These are phyloP conservation scores for Mesocricetus auratus DNA, from an alignment of 2,113 vertebrate species.

Conservation along the genomic window DNA sequence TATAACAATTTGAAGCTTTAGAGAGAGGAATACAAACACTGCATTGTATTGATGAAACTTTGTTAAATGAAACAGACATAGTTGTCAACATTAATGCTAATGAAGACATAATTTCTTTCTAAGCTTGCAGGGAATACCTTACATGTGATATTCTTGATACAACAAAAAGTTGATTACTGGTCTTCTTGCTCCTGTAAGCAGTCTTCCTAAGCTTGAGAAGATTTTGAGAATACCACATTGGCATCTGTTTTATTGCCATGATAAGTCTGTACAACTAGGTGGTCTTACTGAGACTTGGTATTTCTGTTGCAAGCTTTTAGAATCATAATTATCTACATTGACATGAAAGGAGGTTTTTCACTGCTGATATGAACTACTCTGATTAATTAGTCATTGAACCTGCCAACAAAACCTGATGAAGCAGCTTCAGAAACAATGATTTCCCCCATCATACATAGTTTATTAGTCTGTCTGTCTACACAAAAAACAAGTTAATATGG, in stretches of 20 bases:
- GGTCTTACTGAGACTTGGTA: constrained; percentile 11
- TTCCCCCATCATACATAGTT: constrained; percentile 8
- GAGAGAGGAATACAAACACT: neutral
- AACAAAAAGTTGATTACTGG: neutral
- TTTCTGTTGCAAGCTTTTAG: neutral
- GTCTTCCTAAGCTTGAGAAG: neutral
- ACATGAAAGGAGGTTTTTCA: constrained; percentile 36
- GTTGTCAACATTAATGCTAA: neutral
- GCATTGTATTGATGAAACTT: neutral
- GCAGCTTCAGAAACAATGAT: constrained; percentile 32
- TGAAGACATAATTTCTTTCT: neutral
- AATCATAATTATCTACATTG: constrained; percentile 48
- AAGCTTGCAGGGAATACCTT: neutral
- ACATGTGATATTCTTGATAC: neutral
- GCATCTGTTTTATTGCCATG: constrained; percentile 22
- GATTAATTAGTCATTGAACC: constrained; percentile 55
- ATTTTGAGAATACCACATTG: neutral
- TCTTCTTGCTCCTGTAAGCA: neutral
- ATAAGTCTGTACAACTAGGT: neutral
- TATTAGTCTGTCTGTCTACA: neutral
- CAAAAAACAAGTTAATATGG: constrained; percentile 37
- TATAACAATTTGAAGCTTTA: constrained; percentile 18
- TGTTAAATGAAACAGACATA: neutral
- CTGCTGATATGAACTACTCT: neutral
- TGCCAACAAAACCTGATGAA: constrained; percentile 25